Conservation (phyloP, 2,113 vertebrate genomes). For the Holacanthus passer region DNA sequence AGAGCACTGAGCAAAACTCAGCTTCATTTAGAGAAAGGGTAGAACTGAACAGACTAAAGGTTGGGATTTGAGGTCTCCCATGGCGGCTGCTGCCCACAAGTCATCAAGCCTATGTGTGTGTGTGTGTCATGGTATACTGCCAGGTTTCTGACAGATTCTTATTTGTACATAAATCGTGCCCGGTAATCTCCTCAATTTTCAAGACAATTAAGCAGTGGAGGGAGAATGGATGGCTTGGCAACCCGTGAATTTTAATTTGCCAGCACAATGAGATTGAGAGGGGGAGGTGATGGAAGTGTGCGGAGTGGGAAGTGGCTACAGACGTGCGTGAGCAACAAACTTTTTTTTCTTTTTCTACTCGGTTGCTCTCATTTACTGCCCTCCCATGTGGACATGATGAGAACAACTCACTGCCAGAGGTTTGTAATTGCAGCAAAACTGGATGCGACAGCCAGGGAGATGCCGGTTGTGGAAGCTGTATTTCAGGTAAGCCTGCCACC, state of each 20-base stretch:
- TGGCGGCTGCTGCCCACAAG: constrained; percentile 19
- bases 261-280: constrained; percentile 68
- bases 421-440: constrained; percentile 64
- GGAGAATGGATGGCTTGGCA: constrained; percentile 79
- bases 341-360: constrained; percentile 50
- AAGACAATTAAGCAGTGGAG: constrained; percentile 80
- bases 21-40: not conserved
- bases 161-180: constrained; percentile 74
- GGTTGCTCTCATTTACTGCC: constrained; percentile 55
- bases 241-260: constrained; percentile 78
- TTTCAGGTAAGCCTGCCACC: constrained; percentile 57
- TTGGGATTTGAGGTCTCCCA: constrained; percentile 10
- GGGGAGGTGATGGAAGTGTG: constrained; percentile 65
- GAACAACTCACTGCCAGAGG: constrained; percentile 46
- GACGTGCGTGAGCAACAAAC: constrained; percentile 48
- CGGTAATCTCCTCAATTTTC: constrained; percentile 81
- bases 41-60: constrained; percentile 19
- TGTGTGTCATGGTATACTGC: constrained; percentile 38
- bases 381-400: constrained; percentile 57
- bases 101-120: constrained; percentile 32
- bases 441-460: constrained; percentile 37
- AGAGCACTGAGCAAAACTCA: not conserved
- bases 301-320: constrained; percentile 60
- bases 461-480: constrained; percentile 25
- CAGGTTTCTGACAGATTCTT: constrained; percentile 73